phyloP scores from a whole-genome alignment of 2,888 invertebrate species.

The Hermodice carunculata region DNA sequence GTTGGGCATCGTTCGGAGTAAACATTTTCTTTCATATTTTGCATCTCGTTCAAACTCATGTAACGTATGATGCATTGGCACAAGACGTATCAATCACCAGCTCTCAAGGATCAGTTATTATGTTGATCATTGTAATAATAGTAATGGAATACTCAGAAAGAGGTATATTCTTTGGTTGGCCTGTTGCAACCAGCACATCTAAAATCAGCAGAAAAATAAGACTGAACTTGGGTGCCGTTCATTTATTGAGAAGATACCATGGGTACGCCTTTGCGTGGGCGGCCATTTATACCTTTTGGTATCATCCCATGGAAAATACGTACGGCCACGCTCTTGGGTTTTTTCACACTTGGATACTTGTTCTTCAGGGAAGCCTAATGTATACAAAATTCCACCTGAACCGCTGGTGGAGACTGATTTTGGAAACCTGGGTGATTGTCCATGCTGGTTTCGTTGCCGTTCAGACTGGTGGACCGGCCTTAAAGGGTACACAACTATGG shows the following conservation, averaged over 20 bases:
- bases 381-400: constrained; percentile 38
- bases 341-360: constrained; percentile 38
- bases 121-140: constrained; percentile 37
- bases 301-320: constrained; percentile 47
- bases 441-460: constrained; percentile 39
- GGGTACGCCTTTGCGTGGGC: constrained; percentile 44
- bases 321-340: constrained; percentile 42
- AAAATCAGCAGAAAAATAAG: constrained; percentile 9
- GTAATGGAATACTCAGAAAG: constrained; percentile 43
- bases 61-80: constrained; percentile 42
- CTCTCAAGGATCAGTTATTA: constrained; percentile 42
- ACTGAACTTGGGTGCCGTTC: constrained; percentile 25
- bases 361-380: constrained; percentile 41
- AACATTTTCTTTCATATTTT: constrained; percentile 42
- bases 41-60: constrained; percentile 43
- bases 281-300: constrained; percentile 43
- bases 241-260: constrained; percentile 39
- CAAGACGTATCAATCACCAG: constrained; percentile 36
- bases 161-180: constrained; percentile 43
- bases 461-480: constrained; percentile 41
- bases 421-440: constrained; percentile 35
- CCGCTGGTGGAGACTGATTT: constrained; percentile 38
- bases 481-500: constrained; percentile 39
- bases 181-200: constrained; percentile 12
- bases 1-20: constrained; percentile 33